phyloP scores from a whole-genome alignment of 2,113 vertebrate species.

The Dolichallabes microphthalmus region DNA sequence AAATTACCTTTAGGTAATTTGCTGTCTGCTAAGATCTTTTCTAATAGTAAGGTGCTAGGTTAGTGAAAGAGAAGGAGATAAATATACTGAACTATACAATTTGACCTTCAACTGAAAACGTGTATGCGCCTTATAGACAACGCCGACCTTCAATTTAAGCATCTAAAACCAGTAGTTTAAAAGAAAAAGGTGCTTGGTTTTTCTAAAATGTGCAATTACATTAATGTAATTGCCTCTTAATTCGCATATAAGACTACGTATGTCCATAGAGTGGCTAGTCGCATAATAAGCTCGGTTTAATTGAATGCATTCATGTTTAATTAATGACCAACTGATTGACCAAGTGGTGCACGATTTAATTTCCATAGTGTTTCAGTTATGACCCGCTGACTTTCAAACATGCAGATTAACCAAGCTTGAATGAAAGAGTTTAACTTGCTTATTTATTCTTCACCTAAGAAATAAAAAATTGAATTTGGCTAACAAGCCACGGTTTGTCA shows the following conservation, averaged over 20 bases:
- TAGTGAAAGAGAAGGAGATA: neutral
- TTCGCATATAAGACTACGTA: slow-evolving; percentile 3
- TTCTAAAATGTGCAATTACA: slow-evolving; percentile 24
- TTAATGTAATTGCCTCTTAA: slow-evolving; percentile 27
- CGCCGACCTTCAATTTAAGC: neutral
- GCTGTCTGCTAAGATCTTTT: neutral
- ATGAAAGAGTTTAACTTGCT: neutral
- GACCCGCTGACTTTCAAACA: slow-evolving; percentile 38
- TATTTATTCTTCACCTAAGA: neutral
- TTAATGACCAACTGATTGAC: slow-evolving; percentile 33
- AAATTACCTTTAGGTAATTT: neutral
- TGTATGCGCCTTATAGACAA: neutral
- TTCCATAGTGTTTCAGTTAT: slow-evolving; percentile 25
- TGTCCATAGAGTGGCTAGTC: slow-evolving; percentile 18
- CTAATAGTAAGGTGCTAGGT: neutral
- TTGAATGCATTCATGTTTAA: slow-evolving; percentile 46
- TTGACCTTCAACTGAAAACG: neutral
- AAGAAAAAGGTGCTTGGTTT: neutral
- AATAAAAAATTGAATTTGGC: neutral
- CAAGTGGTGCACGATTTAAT: neutral
- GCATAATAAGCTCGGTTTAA: slow-evolving; percentile 37
- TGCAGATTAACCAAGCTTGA: slow-evolving; percentile 18
- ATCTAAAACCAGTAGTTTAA: neutral
- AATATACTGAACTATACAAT: neutral
- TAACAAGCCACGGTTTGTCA: neutral